Evolutionary conservation across 2,888 invertebrate species (phyloP), one percentile per base, ranked within the genome.

Genomic region (Hesperia comma): DNA sequence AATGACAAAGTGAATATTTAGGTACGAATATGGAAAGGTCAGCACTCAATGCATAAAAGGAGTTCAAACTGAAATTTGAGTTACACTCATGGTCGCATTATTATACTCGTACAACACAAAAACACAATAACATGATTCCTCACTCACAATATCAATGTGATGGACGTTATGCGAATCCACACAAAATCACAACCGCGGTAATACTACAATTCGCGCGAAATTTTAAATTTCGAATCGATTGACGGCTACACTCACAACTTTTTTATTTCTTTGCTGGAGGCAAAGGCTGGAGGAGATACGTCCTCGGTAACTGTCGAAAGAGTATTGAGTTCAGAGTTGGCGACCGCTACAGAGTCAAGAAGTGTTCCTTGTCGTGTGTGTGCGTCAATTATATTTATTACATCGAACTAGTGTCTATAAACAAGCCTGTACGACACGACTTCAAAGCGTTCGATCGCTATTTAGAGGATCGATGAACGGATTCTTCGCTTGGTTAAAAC

Each of bases 381-480:
- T 80, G 88, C 85, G 88, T 89, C 85, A 87, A 91, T 90, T 92
- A 90, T 92, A 92, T 92, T 90, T 92, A 91, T 90, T 91, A 87
- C 89, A 87, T 84, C 84, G 83, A 81, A 77, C 74, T 76, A 81
- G 83, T 79, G 81, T 84, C 87, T 89, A 86, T 89, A 90, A 91
- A 87, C 89, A 87, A 84, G 80, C 82, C 74, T 75, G 74, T 75
- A 74, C 82, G 86, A 87, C 84, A 81, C 72, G 75, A 90, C 91
- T 85, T 92, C 92, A 92, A 92, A 92, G 92, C 82, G 84, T 87
- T 90, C 90, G 83, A 92, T 89, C 79, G 84, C 81, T 86, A 80
- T 85, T 88, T 80, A 72, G 78, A 76, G 84, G 82, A 85, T 83
- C 83, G 86, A 83, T 81, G 76, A 75, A 77, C 78, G 75, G 67